These are phyloP conservation scores for Epirrhoe alternata DNA, from an alignment of 2,888 invertebrate genomes.

Conservation along the genomic window DNA sequence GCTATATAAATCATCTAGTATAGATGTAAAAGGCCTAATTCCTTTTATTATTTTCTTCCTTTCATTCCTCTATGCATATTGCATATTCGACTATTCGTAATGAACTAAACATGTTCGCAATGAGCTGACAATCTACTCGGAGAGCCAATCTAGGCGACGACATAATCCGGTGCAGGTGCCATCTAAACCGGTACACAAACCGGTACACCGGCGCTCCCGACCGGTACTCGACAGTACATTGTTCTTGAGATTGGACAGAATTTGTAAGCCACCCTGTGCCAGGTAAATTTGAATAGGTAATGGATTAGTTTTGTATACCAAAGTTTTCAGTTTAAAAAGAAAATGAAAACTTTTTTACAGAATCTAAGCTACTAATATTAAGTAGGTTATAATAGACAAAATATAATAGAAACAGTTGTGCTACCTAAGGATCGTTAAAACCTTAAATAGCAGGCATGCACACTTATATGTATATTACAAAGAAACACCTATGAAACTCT, in stretches of 20 bases:
- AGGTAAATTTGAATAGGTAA: constrained; percentile 1
- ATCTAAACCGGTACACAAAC: constrained; percentile 12
- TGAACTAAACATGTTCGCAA: constrained; percentile 7
- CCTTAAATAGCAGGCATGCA: too few species aligned
- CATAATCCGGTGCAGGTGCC: constrained; percentile 30
- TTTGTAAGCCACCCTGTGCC: constrained; percentile 4
- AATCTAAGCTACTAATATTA: too few species aligned
- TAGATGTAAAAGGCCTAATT: too few species aligned
- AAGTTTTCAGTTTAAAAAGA: neutral
- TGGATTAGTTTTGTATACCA: constrained; percentile 6
- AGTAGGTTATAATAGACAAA: too few species aligned
- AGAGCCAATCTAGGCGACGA: constrained; percentile 24
- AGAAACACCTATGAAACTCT: neutral
- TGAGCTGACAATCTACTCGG: constrained; percentile 16
- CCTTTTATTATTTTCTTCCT: too few species aligned
- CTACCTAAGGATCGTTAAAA: too few species aligned
- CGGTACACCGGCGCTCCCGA: constrained; percentile 7
- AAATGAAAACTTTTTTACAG: neutral
- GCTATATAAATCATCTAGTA: too few species aligned
- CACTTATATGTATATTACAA: neutral
- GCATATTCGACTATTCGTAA: neutral
- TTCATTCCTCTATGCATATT: neutral
- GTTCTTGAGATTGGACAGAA: constrained; percentile 28
- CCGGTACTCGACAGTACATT: constrained; percentile 12
- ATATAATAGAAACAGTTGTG: too few species aligned